These are phyloP conservation scores for Oscheius onirici DNA, from an alignment of 2,888 invertebrate species.

Conservation along the genomic window DNA sequence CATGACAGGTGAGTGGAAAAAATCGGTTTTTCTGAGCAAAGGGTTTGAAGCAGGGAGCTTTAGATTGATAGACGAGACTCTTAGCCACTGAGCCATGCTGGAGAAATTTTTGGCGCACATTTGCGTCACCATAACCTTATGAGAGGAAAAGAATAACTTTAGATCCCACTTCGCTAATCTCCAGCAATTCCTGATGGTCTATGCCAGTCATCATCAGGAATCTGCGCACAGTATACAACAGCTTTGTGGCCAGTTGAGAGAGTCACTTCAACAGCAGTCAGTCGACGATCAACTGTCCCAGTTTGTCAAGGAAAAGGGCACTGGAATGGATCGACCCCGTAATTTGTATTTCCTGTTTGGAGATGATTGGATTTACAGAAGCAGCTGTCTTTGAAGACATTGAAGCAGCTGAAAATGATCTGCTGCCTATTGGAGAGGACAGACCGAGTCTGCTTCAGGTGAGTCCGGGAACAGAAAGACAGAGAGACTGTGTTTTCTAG, in stretches of 20 bases:
- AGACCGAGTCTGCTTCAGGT: background rate
- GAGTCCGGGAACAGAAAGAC: background rate
- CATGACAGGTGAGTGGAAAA: constrained; percentile 43
- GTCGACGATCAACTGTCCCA: constrained; percentile 90
- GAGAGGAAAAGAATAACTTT: too few relatives aligned
- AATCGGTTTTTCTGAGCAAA: background rate
- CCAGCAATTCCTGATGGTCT: constrained; percentile 48
- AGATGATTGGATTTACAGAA: background rate
- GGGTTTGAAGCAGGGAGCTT: background rate
- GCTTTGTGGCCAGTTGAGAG: constrained; percentile 91
- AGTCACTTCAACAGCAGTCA: constrained; percentile 88
- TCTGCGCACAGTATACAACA: constrained; percentile 55
- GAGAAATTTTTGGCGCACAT: background rate
- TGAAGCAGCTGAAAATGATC: constrained; percentile 22
- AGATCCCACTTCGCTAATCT: constrained; percentile 42
- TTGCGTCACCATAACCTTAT: background rate
- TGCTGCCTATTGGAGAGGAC: background rate
- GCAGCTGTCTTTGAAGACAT: constrained; percentile 31
- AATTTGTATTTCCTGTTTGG: background rate
- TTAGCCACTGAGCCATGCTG: too few relatives aligned
- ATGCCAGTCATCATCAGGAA: constrained; percentile 61
- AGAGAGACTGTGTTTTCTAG: background rate
- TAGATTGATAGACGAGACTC: background rate
- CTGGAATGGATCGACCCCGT: constrained; percentile 89
- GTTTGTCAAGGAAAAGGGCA: constrained; percentile 90